These are phyloP conservation scores for Cyanoderma ruficeps DNA, from an alignment of 2,113 vertebrate genomes.

Conservation along the genomic window DNA sequence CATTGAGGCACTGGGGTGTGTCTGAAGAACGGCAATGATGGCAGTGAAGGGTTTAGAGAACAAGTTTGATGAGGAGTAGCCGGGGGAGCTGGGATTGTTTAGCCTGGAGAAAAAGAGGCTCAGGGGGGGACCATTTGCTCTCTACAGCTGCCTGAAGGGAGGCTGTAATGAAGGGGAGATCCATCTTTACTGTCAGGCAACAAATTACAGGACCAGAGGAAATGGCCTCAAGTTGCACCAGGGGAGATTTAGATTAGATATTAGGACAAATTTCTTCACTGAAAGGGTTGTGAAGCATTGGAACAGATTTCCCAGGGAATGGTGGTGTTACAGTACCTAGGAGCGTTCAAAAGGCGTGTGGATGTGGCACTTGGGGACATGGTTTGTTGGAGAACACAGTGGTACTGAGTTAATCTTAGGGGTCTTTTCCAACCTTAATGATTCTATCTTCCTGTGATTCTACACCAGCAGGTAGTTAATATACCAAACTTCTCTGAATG, in stretches of 20 bases:
- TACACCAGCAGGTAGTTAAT: not conserved
- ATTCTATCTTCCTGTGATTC: not conserved
- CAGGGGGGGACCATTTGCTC: fast-evolving
- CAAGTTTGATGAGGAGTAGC: not conserved
- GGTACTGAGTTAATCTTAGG: not conserved
- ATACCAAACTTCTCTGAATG: not conserved
- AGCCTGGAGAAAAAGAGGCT: not conserved
- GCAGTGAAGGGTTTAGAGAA: not conserved
- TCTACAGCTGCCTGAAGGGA: not conserved
- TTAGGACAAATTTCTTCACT: not conserved
- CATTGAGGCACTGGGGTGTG: fast-evolving
- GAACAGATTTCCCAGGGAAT: not conserved
- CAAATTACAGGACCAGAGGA: not conserved
- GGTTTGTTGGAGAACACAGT: fast-evolving
- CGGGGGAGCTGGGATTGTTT: not conserved
- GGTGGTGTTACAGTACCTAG: fast-evolving
- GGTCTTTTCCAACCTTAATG: not conserved
- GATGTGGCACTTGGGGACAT: not conserved
- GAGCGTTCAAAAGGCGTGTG: not conserved
- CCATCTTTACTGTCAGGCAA: not conserved
- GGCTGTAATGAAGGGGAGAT: fast-evolving
- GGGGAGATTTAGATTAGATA: not conserved
- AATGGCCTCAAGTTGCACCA: not conserved
- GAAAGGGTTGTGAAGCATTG: not conserved
- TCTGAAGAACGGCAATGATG: fast-evolving